These are phyloP conservation scores for Euproctis similis DNA, from an alignment of 2,888 invertebrate species.

Conservation along the genomic window DNA sequence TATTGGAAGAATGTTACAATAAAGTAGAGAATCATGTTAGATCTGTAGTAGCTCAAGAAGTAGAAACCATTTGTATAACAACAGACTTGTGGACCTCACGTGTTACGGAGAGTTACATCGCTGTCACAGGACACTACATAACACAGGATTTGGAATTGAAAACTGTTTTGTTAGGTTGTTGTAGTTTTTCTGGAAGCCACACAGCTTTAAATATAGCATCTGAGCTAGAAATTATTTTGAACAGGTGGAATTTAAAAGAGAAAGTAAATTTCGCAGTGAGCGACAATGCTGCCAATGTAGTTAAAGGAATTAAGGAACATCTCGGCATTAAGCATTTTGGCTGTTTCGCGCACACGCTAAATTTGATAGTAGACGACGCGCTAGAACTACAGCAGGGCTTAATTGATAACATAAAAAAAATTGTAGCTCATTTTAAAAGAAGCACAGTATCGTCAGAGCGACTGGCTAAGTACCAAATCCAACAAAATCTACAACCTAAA, in stretches of 20 bases:
- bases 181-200: neutral
- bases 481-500: neutral
- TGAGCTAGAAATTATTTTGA: neutral
- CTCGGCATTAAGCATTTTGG: constrained; percentile 14
- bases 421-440: constrained; percentile 1
- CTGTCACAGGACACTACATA: neutral
- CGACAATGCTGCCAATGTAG: constrained; percentile 3
- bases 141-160: neutral
- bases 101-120: neutral
- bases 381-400: constrained; percentile 1
- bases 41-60: neutral
- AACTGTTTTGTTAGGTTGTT: neutral
- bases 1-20: neutral
- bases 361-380: constrained; percentile 11
- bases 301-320: neutral
- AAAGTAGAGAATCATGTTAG: neutral
- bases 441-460: neutral
- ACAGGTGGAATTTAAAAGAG: neutral
- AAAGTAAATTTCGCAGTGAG: neutral
- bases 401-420: neutral
- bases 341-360: constrained; percentile 15
- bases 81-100: constrained; percentile 1
- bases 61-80: constrained; percentile 1
- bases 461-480: neutral
- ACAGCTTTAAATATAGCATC: neutral